Percentiles rank a stretch among this genome's conserved stretches.
These are phyloP conservation scores for Pteria penguin DNA, from an alignment of 2,888 invertebrate species.

Conservation along the genomic window DNA sequence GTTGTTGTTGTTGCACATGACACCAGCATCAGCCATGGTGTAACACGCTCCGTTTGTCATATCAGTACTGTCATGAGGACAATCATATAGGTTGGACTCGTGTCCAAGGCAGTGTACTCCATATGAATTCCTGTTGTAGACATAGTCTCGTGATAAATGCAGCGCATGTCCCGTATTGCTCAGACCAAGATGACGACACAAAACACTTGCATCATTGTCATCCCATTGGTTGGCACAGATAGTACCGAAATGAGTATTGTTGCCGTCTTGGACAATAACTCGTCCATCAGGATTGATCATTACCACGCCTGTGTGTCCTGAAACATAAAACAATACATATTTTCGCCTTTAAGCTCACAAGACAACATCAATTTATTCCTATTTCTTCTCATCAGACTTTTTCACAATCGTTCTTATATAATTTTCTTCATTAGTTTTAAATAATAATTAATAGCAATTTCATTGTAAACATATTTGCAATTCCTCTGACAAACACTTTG, in stretches of 20 bases:
- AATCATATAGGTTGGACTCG: background rate
- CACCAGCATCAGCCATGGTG: constrained; percentile 20
- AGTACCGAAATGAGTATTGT: background rate
- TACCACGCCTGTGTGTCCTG: no score
- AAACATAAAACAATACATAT: no score
- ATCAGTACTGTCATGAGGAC: constrained; percentile 1
- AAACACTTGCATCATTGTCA: constrained; percentile 17
- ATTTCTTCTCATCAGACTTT: no score
- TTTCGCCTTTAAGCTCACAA: no score
- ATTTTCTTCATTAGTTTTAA: no score
- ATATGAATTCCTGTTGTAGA: background rate
- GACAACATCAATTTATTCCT: no score
- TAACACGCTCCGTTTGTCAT: background rate
- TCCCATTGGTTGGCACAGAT: constrained; percentile 24
- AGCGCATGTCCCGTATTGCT: constrained; percentile 12
- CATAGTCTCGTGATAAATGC: constrained; percentile 1
- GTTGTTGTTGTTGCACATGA: background rate
- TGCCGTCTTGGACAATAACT: background rate
- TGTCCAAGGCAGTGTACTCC: constrained; percentile 5
- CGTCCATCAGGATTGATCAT: constrained; percentile 22
- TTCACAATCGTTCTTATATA: no score
- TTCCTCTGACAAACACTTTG: no score
- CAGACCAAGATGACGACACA: constrained; percentile 28
- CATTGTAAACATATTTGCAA: no score
- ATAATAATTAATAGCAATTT: no score